phyloP scores from a whole-genome alignment of 1,140 invertebrate species.

The Drepana arcuata region DNA sequence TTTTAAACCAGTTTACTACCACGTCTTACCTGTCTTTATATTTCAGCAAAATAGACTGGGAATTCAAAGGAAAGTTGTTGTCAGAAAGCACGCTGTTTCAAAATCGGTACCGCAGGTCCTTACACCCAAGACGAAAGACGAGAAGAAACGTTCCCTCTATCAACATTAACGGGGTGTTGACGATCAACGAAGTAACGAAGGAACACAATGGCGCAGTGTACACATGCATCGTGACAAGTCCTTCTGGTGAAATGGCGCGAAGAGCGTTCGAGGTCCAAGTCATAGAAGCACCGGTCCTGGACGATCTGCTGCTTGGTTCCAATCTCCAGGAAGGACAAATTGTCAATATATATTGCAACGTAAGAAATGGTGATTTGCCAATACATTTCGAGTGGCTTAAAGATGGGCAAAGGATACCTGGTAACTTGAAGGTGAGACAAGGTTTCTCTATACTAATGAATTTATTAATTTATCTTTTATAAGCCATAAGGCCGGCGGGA shows the following conservation, averaged over 20 bases:
- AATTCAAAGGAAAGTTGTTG: constrained; percentile 54
- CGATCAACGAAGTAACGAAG: constrained; percentile 82
- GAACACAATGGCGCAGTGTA: constrained; percentile 80
- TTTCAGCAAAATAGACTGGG: constrained; percentile 70
- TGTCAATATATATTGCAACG: constrained; percentile 90
- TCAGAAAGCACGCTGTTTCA: constrained; percentile 48
- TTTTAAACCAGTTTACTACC: too few species aligned
- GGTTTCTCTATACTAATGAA: too few species aligned
- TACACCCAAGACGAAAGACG: constrained; percentile 24
- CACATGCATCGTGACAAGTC: constrained; percentile 85
- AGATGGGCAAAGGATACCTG: constrained; percentile 81
- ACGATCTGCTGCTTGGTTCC: constrained; percentile 65
- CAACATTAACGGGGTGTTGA: constrained; percentile 72
- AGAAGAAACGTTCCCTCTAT: constrained; percentile 32
- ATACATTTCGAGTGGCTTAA: constrained; percentile 93
- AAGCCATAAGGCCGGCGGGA: too few species aligned
- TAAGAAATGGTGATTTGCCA: constrained; percentile 90
- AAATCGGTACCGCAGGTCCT: constrained; percentile 40
- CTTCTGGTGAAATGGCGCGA: constrained; percentile 83
- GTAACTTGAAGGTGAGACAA: constrained; percentile 78
- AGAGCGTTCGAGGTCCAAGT: constrained; percentile 78
- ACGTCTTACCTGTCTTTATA: too few species aligned
- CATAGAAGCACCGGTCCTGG: constrained; percentile 82
- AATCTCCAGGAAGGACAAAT: constrained; percentile 89
- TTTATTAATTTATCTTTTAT: too few species aligned